phyloP scores from a whole-genome alignment of 30 jellyfish, hydroid and myxozoan genomes.

The Aurelia aurita region DNA sequence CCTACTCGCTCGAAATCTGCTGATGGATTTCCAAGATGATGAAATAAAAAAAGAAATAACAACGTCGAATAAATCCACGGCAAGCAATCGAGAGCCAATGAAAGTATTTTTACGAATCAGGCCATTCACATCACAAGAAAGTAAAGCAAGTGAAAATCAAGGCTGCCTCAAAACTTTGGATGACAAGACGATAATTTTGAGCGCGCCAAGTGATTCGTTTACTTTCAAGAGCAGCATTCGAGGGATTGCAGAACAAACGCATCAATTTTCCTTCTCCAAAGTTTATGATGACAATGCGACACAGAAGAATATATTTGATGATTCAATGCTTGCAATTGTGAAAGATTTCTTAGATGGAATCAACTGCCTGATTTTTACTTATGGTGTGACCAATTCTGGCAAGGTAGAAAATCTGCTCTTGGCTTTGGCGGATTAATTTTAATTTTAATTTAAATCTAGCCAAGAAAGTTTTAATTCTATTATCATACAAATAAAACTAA shows the following conservation, averaged over 20 bases:
- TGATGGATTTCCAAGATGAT: constrained; percentile 51
- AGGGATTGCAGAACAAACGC: constrained; percentile 86
- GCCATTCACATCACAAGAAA: constrained; percentile 85
- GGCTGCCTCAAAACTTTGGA: constrained; percentile 82
- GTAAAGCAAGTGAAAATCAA: constrained; percentile 70
- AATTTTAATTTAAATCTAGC: no score
- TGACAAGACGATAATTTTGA: constrained; percentile 55
- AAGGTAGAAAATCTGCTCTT: constrained; percentile 54
- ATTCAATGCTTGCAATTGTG: constrained; percentile 80
- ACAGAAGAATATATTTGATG: constrained; percentile 87
- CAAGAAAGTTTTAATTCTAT: no score
- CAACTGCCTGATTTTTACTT: constrained; percentile 89
- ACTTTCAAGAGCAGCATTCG: constrained; percentile 89
- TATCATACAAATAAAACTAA: no score
- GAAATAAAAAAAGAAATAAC: not conserved
- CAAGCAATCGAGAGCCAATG: constrained; percentile 82
- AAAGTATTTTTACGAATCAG: constrained; percentile 87
- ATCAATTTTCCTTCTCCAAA: constrained; percentile 79
- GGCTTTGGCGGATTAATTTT: no score
- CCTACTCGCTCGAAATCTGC: constrained; percentile 36
- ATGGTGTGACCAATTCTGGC: constrained; percentile 98
- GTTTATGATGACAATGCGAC: constrained; percentile 75
- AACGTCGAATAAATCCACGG: not conserved
- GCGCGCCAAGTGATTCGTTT: constrained; percentile 93
- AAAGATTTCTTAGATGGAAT: constrained; percentile 94